Percentiles rank a stretch among this genome's conserved stretches.
These are phyloP conservation scores for Euwallacea similis DNA, from an alignment of 1,140 invertebrate genomes.

Conservation along the genomic window DNA sequence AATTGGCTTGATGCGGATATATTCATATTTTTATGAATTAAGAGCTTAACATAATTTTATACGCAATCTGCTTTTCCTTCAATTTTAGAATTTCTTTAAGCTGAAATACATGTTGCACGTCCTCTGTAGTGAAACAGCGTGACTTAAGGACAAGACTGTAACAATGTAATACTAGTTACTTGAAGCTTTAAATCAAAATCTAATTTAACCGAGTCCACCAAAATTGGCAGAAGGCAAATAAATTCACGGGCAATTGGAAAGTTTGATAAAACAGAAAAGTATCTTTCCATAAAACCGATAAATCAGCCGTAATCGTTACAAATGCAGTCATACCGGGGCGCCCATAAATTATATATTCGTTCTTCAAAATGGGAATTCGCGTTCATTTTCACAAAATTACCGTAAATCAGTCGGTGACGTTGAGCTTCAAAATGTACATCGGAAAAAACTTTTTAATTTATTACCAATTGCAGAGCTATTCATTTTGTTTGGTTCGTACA, in stretches of 20 bases:
- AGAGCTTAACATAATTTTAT: too few species aligned
- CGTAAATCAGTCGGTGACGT: slow-evolving; percentile 53
- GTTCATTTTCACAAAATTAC: slow-evolving; percentile 55
- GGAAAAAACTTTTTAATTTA: slow-evolving; percentile 50
- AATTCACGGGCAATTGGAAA: slow-evolving; percentile 40
- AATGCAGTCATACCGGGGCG: slow-evolving; percentile 51
- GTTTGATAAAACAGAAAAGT: slow-evolving; percentile 50
- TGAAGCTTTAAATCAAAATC: slow-evolving; percentile 21
- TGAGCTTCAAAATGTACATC: slow-evolving; percentile 52
- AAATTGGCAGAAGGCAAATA: slow-evolving; percentile 18
- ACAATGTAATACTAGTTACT: neutral
- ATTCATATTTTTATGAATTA: too few species aligned
- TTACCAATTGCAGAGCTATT: slow-evolving; percentile 47
- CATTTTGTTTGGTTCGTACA: slow-evolving; percentile 45
- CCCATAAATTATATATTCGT: slow-evolving; percentile 53
- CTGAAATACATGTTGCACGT: too few species aligned
- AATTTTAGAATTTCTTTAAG: too few species aligned
- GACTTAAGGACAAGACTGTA: too few species aligned
- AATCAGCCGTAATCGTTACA: slow-evolving; percentile 53
- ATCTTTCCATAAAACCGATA: slow-evolving; percentile 51
- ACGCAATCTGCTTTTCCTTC: too few species aligned
- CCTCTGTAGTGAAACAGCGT: too few species aligned
- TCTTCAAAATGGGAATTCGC: slow-evolving; percentile 54
- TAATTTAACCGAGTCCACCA: slow-evolving; percentile 16
- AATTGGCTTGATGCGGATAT: too few species aligned